Base-by-base conservation (phyloP, 2,797 vertebrate genomes). In the Protosalanx chinensis region DNA sequence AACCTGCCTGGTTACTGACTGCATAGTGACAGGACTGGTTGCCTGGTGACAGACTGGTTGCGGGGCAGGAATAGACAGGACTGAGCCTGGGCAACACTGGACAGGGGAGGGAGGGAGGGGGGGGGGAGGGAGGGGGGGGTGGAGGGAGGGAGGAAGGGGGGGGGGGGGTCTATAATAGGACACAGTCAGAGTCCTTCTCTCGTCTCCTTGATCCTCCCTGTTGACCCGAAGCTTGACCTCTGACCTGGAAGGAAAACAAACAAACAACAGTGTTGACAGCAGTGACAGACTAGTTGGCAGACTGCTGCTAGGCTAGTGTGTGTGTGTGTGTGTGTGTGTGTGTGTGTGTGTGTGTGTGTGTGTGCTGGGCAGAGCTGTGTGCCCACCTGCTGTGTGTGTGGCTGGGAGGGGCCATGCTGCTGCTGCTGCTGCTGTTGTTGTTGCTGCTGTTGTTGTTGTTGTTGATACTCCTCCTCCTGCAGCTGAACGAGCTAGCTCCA, bases 381-480 rank as follows among this genome's bases (percentile, higher is more conserved):
- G 1, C 12, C 2, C 10, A 72, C 72, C 75, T 74, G 80, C 29
- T 68, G 72, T 49, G n/a, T 37, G 1, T 2, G 56, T 58, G 62
- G 33, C 33, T 67, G 72, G 0, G n/a, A 49, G 2, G 81, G 1
- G 59, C 86, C 90, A 4, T 75, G 23, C 18, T 71, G 87, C 0
- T 41, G 75, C 0, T 76, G 85, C 0, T 79, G 87, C 2, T 66
- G 67, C 4, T 60, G 76, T 15, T 76, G 75, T 0, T 71, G 69
- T 1, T 82, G 18, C 29, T 77, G 85, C 3, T 46, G 79, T 0
- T 70, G 90, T 2, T 89, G 91, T 3, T 92, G 95, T 2, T 94
- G 93, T 20, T 96, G 94, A 15, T 97, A 97, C 51, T 98, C 97
- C 79, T 98, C 96, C 57, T 96, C 93, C 77, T 98, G 97, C 27